These are phyloP conservation scores for Phylloscopus collybita DNA, from an alignment of 2,797 vertebrate species.

Conservation along the genomic window DNA sequence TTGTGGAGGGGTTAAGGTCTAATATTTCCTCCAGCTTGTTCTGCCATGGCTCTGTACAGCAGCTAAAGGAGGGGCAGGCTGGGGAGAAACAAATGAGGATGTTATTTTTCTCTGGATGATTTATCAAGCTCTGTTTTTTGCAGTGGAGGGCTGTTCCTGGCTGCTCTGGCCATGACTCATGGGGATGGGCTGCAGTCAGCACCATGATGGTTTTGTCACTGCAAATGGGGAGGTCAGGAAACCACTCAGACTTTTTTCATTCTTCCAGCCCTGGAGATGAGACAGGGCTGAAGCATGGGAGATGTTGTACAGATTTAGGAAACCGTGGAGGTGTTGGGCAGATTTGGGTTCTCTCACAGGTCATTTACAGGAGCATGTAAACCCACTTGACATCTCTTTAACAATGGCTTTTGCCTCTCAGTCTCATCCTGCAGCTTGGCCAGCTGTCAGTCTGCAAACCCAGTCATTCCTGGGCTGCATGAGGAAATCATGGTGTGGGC, in stretches of 20 bases:
- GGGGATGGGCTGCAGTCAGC: background rate
- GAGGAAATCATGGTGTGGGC: background rate
- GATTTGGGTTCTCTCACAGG: background rate
- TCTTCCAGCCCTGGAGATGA: background rate
- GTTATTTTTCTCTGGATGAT: background rate
- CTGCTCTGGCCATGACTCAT: background rate
- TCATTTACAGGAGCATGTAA: background rate
- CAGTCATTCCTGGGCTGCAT: fast-evolving
- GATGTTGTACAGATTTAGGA: background rate
- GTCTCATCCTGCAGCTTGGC: background rate
- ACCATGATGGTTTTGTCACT: background rate
- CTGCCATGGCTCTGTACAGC: background rate
- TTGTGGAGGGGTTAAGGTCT: background rate
- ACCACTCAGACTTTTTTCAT: background rate
- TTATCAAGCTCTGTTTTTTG: background rate
- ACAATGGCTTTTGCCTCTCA: background rate
- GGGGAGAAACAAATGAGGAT: background rate
- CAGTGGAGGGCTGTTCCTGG: background rate
- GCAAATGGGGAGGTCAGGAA: background rate
- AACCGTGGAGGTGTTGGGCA: background rate
- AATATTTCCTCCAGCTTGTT: background rate
- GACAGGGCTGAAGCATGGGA: background rate
- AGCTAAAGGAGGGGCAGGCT: background rate
- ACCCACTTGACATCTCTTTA: background rate
- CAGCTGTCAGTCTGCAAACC: background rate